Base-by-base conservation (phyloP, 2,797 vertebrate species). In the Pygocentrus nattereri region DNA sequence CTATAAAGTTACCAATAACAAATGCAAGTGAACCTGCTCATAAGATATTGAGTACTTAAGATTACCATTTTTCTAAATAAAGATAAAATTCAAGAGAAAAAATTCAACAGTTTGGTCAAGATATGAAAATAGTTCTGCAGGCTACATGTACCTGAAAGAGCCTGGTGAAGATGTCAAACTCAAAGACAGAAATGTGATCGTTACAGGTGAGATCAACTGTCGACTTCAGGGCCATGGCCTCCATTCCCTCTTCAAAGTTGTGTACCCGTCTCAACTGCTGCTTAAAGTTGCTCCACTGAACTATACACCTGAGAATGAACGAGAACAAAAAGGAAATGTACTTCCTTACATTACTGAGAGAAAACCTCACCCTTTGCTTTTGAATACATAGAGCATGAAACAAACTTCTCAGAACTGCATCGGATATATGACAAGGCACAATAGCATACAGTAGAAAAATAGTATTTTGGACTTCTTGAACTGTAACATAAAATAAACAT, bases 161-260 rank as follows among this genome's bases (percentile, higher is more conserved):
- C 30, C 95, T 91, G 0, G 96, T 97, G 88, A 98, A 98, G 89
- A 97, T 92, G 85, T 98, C 96, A 84, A 97, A 98, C 91, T 97
- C 96, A 38, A 97, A 97, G 90, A 97, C 72, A 12, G 97, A 97
- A 85, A 98, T 88, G 50, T 97, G 89, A 68, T 95, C 93, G 0
- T 93, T 97, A 80, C 96, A 96, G 72, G 96, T 97, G 85, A 98
- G 94, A 85, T 97, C 96, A 0, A 97, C 85, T 0, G 96, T 98
- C 41, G 96, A 96, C 71, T 94, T 95, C 59, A 98, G 87, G 25
- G 96, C 97, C 87, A 95, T 93, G 23, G 95, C 92, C 34, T 94
- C 93, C 87, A 95, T 91, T 3, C 95, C 95, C 0, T 95, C 91
- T 25, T 95, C 95, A 73, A 97, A 91, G 0, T 84, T 74, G 79